A percentile compares a stretch with the other conserved stretches of the same genome.
phyloP scores from a whole-genome alignment of 2,888 invertebrate species.

The Nomada ruficornis region DNA sequence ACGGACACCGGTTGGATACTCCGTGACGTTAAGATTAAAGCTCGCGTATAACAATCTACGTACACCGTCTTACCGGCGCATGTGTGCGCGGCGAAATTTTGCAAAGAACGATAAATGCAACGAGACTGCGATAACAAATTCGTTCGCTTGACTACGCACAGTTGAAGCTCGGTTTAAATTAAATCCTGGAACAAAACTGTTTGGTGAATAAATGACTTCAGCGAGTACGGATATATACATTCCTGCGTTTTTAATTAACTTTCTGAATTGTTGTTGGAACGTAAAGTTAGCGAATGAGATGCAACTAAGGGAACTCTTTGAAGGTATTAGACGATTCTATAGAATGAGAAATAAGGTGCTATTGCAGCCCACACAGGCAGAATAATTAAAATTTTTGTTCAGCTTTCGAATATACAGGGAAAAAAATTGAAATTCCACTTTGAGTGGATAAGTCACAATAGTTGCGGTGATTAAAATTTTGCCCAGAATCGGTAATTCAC shows the following conservation, averaged over 20 bases:
- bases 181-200: background rate
- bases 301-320: too few species aligned
- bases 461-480: too few species aligned
- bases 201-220: background rate
- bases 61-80: background rate
- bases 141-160: background rate
- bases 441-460: too few species aligned
- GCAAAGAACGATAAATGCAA: background rate
- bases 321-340: too few species aligned
- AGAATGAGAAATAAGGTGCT: too few species aligned
- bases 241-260: background rate
- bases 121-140: constrained; percentile 4
- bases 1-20: constrained; percentile 64
- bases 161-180: background rate
- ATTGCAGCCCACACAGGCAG: too few species aligned
- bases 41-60: constrained; percentile 65
- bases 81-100: constrained; percentile 14
- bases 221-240: background rate
- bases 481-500: too few species aligned
- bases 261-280: background rate
- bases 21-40: constrained; percentile 76
- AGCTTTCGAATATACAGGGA: too few species aligned
- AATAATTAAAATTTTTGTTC: too few species aligned
- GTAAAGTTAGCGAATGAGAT: too few species aligned
- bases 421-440: too few species aligned